Evolutionary conservation across 2,113 vertebrate species (phyloP).

Genomic region (Hipposideros armiger): DNA sequence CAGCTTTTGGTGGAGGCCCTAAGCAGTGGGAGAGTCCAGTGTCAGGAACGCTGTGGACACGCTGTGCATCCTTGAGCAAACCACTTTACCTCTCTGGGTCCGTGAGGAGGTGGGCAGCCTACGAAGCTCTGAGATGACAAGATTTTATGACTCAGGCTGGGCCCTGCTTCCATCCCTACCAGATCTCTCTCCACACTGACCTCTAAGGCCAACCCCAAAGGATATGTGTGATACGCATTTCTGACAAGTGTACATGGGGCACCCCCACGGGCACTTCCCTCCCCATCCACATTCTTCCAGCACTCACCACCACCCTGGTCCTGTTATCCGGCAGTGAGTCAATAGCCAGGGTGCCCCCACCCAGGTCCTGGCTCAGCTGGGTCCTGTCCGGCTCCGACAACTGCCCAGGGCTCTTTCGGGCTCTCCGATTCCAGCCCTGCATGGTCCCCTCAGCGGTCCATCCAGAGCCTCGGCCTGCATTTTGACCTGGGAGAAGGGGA

Average conservation of each 20-base stretch:
- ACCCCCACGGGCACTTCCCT: accelerated
- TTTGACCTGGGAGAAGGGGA: constrained; percentile 68
- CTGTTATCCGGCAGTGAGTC: constrained; percentile 90
- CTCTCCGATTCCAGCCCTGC: constrained; percentile 72
- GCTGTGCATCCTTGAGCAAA: not conserved
- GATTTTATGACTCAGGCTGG: not conserved
- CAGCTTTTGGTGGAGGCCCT: not conserved
- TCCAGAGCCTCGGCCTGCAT: not conserved
- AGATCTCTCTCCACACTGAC: not conserved
- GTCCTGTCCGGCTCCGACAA: constrained; percentile 72
- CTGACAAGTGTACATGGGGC: not conserved
- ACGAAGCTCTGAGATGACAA: not conserved
- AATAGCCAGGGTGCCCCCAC: constrained; percentile 90
- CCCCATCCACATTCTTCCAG: accelerated
- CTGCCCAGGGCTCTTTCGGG: constrained; percentile 71
- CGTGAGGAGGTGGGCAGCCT: not conserved
- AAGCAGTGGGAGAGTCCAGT: not conserved
- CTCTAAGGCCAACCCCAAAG: not conserved
- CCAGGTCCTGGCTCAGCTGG: constrained; percentile 89
- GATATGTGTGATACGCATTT: not conserved
- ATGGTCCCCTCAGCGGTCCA: not conserved
- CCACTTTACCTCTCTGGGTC: not conserved
- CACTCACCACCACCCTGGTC: constrained; percentile 92
- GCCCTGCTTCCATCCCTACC: not conserved
- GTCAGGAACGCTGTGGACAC: not conserved